Percentiles rank a stretch among this genome's conserved stretches.
These are phyloP conservation scores for Drosophila persimilis DNA, from an alignment of 1,140 invertebrate species.

Conservation along the genomic window DNA sequence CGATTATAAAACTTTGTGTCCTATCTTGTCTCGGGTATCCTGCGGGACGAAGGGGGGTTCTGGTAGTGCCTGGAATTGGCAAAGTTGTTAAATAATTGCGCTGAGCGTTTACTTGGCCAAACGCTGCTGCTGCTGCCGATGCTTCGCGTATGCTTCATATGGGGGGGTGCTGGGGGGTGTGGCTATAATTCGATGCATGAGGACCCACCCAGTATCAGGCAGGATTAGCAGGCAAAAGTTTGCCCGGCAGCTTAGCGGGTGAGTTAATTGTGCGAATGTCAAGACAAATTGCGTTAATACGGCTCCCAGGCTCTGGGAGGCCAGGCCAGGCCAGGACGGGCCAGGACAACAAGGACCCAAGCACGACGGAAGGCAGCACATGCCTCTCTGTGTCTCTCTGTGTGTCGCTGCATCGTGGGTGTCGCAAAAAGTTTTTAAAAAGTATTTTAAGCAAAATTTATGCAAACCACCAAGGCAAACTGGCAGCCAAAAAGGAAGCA, in stretches of 20 bases:
- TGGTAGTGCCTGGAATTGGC: conserved; percentile 51
- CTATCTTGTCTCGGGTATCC: conserved; percentile 61
- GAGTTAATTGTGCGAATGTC: conserved; percentile 82
- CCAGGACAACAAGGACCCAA: conserved; percentile 25
- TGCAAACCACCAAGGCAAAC: conserved; percentile 75
- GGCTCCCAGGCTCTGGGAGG: conserved; percentile 21
- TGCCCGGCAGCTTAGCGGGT: conserved; percentile 69
- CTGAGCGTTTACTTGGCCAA: conserved; percentile 62
- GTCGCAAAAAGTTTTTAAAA: conserved; percentile 78
- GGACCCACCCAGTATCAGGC: conserved; percentile 17
- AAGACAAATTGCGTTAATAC: conserved; percentile 82
- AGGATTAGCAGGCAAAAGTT: conserved; percentile 68
- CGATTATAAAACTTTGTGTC: conserved; percentile 79
- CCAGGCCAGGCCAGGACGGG: conserved; percentile 14
- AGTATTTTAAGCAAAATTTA: conserved; percentile 81
- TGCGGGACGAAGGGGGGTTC: background rate
- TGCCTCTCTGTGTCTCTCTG: background rate
- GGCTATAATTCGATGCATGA: conserved; percentile 35
- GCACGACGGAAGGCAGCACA: conserved; percentile 18
- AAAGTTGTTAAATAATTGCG: conserved; percentile 81
- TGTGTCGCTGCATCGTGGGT: conserved; percentile 43
- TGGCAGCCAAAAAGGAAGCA: conserved; percentile 47
- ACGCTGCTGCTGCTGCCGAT: conserved; percentile 2
- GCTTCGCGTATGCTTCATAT: conserved; percentile 66
- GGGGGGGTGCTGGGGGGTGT: background rate